Conservation (phyloP, 2,113 vertebrate genomes). For the Eulemur rufifrons region DNA sequence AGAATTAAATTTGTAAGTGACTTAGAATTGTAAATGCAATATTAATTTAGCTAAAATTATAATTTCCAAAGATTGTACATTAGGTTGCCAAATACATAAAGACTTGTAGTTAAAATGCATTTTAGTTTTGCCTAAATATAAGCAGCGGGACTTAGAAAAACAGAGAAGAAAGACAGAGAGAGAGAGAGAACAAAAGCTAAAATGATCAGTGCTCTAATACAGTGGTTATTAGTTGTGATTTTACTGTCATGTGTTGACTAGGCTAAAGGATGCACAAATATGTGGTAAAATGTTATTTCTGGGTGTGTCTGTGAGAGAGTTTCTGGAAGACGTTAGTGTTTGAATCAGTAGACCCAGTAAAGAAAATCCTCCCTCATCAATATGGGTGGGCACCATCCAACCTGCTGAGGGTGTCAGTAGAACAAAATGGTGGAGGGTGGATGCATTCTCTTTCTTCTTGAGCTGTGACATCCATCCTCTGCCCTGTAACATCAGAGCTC, state of each 20-base stretch:
- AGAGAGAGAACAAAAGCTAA: background rate
- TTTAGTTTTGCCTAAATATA: background rate
- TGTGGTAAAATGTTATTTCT: background rate
- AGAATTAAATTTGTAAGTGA: background rate
- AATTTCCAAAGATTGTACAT: background rate
- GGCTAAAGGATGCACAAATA: background rate
- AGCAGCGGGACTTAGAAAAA: background rate
- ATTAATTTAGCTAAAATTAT: background rate
- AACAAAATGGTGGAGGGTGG: background rate
- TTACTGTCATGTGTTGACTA: background rate
- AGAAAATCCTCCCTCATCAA: background rate
- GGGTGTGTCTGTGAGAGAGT: background rate
- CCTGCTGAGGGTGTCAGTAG: background rate
- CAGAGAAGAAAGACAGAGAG: background rate
- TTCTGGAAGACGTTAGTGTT: background rate
- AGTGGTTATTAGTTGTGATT: background rate
- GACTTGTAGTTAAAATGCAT: background rate
- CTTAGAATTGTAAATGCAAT: background rate
- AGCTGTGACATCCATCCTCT: too few relatives aligned
- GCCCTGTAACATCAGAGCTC: fast-evolving
- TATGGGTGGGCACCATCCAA: background rate
- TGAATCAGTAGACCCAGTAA: background rate
- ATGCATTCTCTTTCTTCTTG: background rate
- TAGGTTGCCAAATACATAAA: background rate
- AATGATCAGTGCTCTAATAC: background rate